Evolutionary conservation across 2,888 invertebrate species (phyloP).

Genomic region (Yponomeuta malinellus): DNA sequence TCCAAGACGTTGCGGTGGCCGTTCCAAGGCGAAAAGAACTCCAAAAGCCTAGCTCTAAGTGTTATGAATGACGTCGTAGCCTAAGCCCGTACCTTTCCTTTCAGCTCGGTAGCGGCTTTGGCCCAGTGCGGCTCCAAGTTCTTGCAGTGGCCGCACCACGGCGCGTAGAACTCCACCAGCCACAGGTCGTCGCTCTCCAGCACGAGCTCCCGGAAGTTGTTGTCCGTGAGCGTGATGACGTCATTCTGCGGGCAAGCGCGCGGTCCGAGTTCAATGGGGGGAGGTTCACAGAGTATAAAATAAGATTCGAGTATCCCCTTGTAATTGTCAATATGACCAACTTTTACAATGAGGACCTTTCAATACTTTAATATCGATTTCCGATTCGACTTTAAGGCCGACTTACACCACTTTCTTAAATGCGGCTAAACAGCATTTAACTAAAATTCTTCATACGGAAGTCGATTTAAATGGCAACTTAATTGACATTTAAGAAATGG

Average conservation of each 20-base stretch:
- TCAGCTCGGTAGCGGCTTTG: conserved; percentile 93
- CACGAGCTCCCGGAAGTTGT: conserved; percentile 95
- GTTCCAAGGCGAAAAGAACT: conserved; percentile 96
- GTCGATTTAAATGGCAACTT: no score
- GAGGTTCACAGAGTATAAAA: no score
- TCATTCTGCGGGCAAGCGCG: conserved; percentile 44
- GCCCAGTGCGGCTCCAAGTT: conserved; percentile 98
- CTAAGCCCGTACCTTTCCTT: conserved; percentile 84
- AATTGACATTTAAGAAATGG: no score
- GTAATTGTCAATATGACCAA: no score
- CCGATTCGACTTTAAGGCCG: no score
- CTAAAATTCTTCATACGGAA: no score
- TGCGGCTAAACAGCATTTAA: no score
- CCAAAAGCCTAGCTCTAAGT: conserved; percentile 89
- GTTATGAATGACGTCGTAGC: conserved; percentile 47
- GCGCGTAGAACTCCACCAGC: conserved; percentile 98
- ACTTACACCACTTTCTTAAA: no score
- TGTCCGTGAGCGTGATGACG: conserved; percentile 95
- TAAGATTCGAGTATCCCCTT: no score
- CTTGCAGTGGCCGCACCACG: conserved; percentile 98
- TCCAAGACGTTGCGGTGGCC: conserved; percentile 98
- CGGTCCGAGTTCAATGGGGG: neutral
- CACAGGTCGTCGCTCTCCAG: conserved; percentile 95
- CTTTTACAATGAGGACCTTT: no score
- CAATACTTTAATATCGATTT: no score